Evolutionary conservation across 2,888 invertebrate species (phyloP).

Genomic region (Dicyrtomina minuta): DNA sequence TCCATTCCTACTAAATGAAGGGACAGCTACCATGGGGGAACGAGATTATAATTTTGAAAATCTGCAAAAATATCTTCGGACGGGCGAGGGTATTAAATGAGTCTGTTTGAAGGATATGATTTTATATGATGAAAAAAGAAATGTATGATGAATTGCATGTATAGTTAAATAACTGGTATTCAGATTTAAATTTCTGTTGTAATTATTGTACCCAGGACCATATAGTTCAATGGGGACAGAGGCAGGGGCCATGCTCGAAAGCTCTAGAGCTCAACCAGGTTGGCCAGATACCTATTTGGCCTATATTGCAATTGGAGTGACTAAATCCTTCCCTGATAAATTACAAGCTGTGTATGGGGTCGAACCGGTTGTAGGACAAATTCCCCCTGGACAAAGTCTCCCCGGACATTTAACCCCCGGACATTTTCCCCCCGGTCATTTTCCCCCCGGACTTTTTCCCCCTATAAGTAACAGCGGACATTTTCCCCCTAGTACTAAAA

Average conservation of each 20-base stretch:
- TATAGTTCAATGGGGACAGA: neutral
- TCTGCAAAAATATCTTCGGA: neutral
- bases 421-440: no score
- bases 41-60: slow-evolving; percentile 33
- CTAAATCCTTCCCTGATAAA: neutral
- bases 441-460: no score
- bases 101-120: neutral
- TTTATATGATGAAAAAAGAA: no score
- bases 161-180: no score
- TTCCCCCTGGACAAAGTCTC: no score
- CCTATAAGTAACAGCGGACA: no score
- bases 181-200: no score
- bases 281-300: slow-evolving; percentile 48
- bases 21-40: slow-evolving; percentile 37
- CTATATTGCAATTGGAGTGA: slow-evolving; percentile 3
- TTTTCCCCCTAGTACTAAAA: no score
- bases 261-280: neutral
- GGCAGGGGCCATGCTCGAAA: neutral
- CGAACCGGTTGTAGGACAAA: no score
- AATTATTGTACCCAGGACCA: neutral
- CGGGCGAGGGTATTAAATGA: slow-evolving; percentile 23
- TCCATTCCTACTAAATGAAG: slow-evolving; percentile 40
- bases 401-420: no score
- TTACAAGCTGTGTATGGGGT: slow-evolving; percentile 30
- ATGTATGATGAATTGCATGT: no score